Percentiles rank a stretch among this genome's conserved stretches.
Evolutionary conservation across 2,888 invertebrate genomes (phyloP).

Genomic region (Drosophila cracens): DNA sequence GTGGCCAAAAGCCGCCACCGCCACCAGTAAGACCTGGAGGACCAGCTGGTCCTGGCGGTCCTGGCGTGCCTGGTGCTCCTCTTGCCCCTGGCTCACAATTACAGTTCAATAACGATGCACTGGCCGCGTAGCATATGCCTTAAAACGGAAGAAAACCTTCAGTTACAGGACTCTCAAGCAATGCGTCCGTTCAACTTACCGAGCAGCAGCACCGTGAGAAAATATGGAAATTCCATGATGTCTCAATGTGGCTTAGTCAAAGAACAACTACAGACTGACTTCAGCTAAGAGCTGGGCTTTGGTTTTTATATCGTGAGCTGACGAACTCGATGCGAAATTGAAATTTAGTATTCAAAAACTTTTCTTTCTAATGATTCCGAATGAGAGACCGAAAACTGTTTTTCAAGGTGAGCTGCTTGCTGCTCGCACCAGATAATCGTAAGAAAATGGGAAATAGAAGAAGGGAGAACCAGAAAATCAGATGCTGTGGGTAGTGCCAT

Average conservation of each 20-base stretch:
- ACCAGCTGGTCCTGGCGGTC: conserved; percentile 59
- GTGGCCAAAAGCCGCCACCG: conserved; percentile 50
- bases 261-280: conserved; percentile 44
- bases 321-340: conserved; percentile 15
- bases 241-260: conserved; percentile 64
- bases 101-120: conserved; percentile 67
- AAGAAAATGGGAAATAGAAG: conserved; percentile 4
- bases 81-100: conserved; percentile 66
- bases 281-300: background rate
- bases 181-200: conserved; percentile 43
- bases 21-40: conserved; percentile 12
- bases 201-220: conserved; percentile 43
- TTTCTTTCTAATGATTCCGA: conserved; percentile 23
- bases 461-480: background rate
- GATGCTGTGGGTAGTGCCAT: conserved; percentile 27
- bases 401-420: conserved; percentile 42
- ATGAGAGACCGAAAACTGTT: conserved; percentile 6
- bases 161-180: background rate
- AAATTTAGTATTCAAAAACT: conserved; percentile 5
- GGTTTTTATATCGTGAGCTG: conserved; percentile 53
- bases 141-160: background rate
- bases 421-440: conserved; percentile 53
- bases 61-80: conserved; percentile 59
- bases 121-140: conserved; percentile 43
- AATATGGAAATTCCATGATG: conserved; percentile 48